Conservation (phyloP, 1,140 invertebrate species). For the Bicyclus anynana region DNA sequence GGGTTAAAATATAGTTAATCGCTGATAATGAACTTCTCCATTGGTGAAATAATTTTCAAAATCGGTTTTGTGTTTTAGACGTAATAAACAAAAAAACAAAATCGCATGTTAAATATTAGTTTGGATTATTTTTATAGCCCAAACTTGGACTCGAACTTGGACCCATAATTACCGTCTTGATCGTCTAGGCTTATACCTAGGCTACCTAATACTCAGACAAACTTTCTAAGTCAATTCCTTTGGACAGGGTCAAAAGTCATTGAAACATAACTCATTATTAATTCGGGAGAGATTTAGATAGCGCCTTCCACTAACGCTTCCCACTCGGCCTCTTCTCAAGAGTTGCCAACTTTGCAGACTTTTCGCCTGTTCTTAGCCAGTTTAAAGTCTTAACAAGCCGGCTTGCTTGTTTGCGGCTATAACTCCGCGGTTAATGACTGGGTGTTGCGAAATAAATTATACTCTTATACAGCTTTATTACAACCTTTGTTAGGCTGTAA, state of each 20-base stretch:
- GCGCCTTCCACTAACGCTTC: not conserved
- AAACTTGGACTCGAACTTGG: no score
- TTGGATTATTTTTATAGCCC: no score
- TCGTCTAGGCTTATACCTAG: no score
- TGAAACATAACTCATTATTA: not conserved
- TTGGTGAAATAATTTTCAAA: no score
- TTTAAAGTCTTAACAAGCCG: slow-evolving; percentile 8
- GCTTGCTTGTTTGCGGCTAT: slow-evolving; percentile 5
- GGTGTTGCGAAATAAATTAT: not conserved
- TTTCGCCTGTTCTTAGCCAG: slow-evolving; percentile 1
- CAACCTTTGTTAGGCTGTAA: not conserved
- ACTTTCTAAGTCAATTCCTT: no score
- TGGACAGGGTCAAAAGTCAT: not conserved
- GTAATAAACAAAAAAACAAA: no score
- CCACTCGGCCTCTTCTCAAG: not conserved
- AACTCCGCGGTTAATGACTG: not conserved
- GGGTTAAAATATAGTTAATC: no score
- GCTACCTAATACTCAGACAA: no score
- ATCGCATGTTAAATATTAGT: no score
- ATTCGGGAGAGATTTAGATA: not conserved
- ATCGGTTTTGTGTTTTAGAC: no score
- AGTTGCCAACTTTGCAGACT: slow-evolving; percentile 10
- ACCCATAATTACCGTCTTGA: no score
- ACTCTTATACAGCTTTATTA: not conserved
- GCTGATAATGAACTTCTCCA: no score